Base-by-base conservation (phyloP, 2,888 invertebrate genomes). In the Apodemia duryi region DNA sequence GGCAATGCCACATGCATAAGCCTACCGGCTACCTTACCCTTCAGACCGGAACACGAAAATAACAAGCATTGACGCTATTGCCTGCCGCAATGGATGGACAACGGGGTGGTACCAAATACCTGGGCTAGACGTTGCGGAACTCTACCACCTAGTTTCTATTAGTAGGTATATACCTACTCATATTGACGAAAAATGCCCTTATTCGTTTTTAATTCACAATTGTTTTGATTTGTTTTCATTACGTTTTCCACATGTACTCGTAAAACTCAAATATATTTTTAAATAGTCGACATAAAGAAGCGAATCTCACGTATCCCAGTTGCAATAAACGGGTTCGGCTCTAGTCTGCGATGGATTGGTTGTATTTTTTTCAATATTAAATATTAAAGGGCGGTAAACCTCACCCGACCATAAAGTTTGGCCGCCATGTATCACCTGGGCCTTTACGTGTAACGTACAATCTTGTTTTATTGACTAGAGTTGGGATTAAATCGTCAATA, bases 391-490 rank as follows among this genome's bases (percentile, higher is more conserved):
- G 82, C 83, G 82, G 84, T 79, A 86, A 88, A 86, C 87, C 88
- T 85, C 86, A 78, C 83, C 75, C 73, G 71, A 82, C 86, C 82
- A 87, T 91, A 90, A 91, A 88, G 76, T 85, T 84, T 73, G 82
- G 78, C 83, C 82, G 80, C 81, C 79, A 84, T 86, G 87, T 81
- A 88, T 89, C 89, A 89, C 86, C 85, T 85, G 87, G 81, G 83
- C 78, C 83, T 54, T 43, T 54, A 64, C 62, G 46, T 7, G 43
- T n/a, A 61, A 38, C 64, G 57, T 64, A 64, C 64, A 64, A 64
- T 78, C 77, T 78, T 73, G 72, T 75, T 78, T 75, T 73, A 89
- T 88, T 87, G 88, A 85, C 86, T 87, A 84, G 85, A 86, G 86
- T 84, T 82, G 82, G 65, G 49, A 63, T 51, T 65, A 82, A 84